Evolutionary conservation across 2,113 vertebrate genomes (phyloP), one percentile per base, ranked within the genome.

Genomic region (Suncus etruscus): DNA sequence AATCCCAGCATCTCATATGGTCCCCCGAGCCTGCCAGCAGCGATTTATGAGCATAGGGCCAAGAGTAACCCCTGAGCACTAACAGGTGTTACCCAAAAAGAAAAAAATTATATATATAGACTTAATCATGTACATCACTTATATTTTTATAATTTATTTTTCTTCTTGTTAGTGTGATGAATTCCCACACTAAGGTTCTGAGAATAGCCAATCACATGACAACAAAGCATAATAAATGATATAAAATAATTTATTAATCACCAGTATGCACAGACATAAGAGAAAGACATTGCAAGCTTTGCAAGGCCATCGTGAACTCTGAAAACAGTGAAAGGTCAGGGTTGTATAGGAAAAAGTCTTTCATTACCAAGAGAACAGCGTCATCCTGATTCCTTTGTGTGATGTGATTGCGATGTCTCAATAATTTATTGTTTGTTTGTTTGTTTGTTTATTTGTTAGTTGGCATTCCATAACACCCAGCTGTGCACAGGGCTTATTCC

Each of bases 201-300:
- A 73, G 47, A 20, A 61, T n/a, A 48, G 11, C 10, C 31, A 22
- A 54, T 20, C 11, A 79, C 4, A 25, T 51, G 72, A 39, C 25
- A 50, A 9, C 6, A 24, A 47, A 48, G 24, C 20, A 20, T 24
- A 27, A 51, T 10, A 65, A 39, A 12, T 51, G 8, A 70, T 29
- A 51, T 63, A 48, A 47, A 74, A 12, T 25, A 11, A 22, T 32
- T 83, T 32, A 27, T 54, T 25, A 76, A 31, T 31, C 45, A 54
- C 39, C 24, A 0, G 31, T 4, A n/a, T 7, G 22, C 25, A 32
- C 7, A 22, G n/a, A 9, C 66, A 73, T 1, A 6, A 48, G 9
- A 68, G 8, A 1, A 47, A 20, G 7, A n/a, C 14, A 10, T 1
- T 70, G 10, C 2, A 24, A 8, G 22, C 5, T 4, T 18, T 4